These are phyloP conservation scores for Antheraea yamamai DNA, from an alignment of 2,888 invertebrate species.

Conservation along the genomic window DNA sequence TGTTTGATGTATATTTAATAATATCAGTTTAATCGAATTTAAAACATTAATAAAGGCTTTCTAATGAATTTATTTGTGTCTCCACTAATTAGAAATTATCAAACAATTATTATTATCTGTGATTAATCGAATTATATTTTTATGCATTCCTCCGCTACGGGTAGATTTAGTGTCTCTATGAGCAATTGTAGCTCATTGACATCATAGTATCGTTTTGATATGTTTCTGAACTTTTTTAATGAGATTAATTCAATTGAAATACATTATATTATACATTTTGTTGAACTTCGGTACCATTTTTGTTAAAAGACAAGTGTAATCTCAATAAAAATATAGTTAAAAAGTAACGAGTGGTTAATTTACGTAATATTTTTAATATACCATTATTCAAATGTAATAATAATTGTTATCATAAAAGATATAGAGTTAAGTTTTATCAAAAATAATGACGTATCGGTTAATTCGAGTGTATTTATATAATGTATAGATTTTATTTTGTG, in stretches of 20 bases:
- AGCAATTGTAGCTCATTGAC: not conserved
- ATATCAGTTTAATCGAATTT: not conserved
- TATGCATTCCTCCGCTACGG: conserved; percentile 79
- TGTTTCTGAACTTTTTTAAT: not conserved
- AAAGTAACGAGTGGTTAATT: no score
- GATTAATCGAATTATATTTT: conserved; percentile 73
- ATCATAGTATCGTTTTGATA: not conserved
- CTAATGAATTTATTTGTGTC: conserved; percentile 17
- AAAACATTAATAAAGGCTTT: not conserved
- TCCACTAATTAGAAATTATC: conserved; percentile 36
- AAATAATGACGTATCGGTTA: not conserved
- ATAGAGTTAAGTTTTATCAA: not conserved
- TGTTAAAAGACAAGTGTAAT: not conserved
- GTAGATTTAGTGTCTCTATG: conserved; percentile 43
- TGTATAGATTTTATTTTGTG: conserved; percentile 11
- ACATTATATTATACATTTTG: no score
- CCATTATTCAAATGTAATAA: not conserved
- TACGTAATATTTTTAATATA: not conserved
- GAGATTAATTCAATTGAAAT: not conserved
- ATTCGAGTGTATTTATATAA: not conserved
- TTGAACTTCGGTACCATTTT: not conserved
- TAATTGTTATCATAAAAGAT: not conserved
- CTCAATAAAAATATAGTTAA: not conserved
- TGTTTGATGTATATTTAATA: not conserved
- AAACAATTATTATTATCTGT: conserved; percentile 58